phyloP scores from a whole-genome alignment of 2,888 invertebrate species.

The Brachylomia viminalis region DNA sequence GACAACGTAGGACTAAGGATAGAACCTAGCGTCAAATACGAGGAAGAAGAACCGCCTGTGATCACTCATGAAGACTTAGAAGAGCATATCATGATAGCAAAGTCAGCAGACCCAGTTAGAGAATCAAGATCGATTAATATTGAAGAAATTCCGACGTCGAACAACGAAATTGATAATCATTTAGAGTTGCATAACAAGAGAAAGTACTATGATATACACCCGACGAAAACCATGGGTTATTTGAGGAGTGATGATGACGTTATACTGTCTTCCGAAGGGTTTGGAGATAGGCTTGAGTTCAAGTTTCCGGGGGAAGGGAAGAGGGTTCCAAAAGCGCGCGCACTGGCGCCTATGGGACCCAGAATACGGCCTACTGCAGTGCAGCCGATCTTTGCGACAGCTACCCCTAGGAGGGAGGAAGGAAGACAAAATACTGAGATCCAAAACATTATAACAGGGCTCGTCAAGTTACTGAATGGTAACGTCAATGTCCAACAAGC shows the following conservation, averaged over 20 bases:
- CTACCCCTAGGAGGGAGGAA: constrained; percentile 83
- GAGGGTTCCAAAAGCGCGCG: constrained; percentile 94
- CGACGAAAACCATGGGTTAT: constrained; percentile 88
- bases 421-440: constrained; percentile 92
- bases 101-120: constrained; percentile 89
- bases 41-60: constrained; percentile 70
- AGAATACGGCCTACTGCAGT: constrained; percentile 89
- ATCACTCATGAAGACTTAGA: constrained; percentile 74
- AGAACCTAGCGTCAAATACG: constrained; percentile 82
- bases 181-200: constrained; percentile 87
- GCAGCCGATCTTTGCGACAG: constrained; percentile 90
- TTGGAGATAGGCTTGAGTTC: constrained; percentile 85
- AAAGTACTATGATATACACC: constrained; percentile 89
- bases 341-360: constrained; percentile 93
- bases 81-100: constrained; percentile 86
- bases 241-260: constrained; percentile 82
- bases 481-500: constrained; percentile 96
- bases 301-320: constrained; percentile 93
- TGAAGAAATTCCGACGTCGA: constrained; percentile 88
- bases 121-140: constrained; percentile 89
- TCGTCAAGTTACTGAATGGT: constrained; percentile 96
- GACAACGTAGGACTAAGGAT: constrained; percentile 82
- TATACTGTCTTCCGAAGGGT: constrained; percentile 82
- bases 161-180: constrained; percentile 91
- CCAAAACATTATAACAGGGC: constrained; percentile 97